A percentile compares a stretch with the other conserved stretches of the same genome.
These are phyloP conservation scores for Paracyclopina nana DNA, from an alignment of 1,140 invertebrate species.

Conservation along the genomic window DNA sequence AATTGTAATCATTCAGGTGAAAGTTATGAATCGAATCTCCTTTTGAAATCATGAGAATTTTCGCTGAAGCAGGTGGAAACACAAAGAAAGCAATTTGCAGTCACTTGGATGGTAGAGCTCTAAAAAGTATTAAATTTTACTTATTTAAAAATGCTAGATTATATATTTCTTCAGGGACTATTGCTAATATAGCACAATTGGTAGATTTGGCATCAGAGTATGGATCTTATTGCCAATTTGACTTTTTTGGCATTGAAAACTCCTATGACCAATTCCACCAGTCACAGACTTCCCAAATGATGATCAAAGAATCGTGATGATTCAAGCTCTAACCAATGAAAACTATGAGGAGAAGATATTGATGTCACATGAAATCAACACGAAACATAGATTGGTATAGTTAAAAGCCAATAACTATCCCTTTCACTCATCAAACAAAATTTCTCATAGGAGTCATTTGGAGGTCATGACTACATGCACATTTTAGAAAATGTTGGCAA, in stretches of 20 bases:
- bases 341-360: conserved; percentile 43
- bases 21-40: too few relatives aligned
- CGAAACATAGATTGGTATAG: conserved; percentile 54
- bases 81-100: conserved; percentile 51
- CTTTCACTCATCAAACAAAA: neutral
- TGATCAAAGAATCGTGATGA: conserved; percentile 43
- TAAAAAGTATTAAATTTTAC: too few relatives aligned
- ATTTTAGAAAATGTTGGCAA: conserved; percentile 47
- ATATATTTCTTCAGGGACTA: conserved; percentile 39
- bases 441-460: conserved; percentile 43
- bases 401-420: neutral
- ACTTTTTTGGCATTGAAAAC: conserved; percentile 57
- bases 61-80: conserved; percentile 53
- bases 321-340: conserved; percentile 39
- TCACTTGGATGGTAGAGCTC: conserved; percentile 62
- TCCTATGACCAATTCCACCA: conserved; percentile 51
- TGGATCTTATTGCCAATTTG: conserved; percentile 53
- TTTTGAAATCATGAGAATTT: conserved; percentile 51
- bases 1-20: too few relatives aligned
- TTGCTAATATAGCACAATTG: conserved; percentile 37
- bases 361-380: conserved; percentile 64
- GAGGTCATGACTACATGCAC: conserved; percentile 63
- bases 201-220: conserved; percentile 47
- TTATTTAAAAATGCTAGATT: too few relatives aligned
- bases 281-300: conserved; percentile 54